Conservation (phyloP, 1,140 invertebrate genomes). For the Elysia chlorotica region DNA sequence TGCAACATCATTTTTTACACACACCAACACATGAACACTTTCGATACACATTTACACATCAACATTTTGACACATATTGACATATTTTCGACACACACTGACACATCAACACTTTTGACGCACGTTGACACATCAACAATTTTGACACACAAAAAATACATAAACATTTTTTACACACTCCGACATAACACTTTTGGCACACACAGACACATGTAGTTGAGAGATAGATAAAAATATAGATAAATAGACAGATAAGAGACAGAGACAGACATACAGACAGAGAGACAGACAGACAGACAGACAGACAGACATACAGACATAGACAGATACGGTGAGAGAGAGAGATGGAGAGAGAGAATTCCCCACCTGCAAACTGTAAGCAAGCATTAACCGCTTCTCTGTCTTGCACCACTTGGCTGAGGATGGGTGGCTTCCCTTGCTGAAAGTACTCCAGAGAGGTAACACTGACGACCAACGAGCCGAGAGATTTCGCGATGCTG, state of each 20-base stretch:
- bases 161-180: too few species aligned
- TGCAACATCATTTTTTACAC: too few species aligned
- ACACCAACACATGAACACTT: too few species aligned
- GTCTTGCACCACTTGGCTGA: conserved; percentile 63
- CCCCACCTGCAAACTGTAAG: conserved; percentile 58
- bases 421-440: conserved; percentile 47
- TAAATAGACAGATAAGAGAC: not conserved
- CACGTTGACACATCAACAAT: too few species aligned
- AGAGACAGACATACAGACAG: not conserved
- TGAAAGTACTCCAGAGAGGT: conserved; percentile 55
- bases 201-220: not conserved
- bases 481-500: conserved; percentile 64
- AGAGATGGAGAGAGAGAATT: not conserved
- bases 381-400: conserved; percentile 64
- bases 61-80: too few species aligned
- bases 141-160: too few species aligned
- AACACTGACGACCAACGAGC: conserved; percentile 56
- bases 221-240: not conserved
- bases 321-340: not conserved
- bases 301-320: not conserved
- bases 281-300: not conserved
- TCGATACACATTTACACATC: too few species aligned
- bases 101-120: too few species aligned
- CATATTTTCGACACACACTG: too few species aligned
- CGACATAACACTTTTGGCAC: too few species aligned